Evolutionary conservation across 2,797 vertebrate genomes (phyloP), one percentile per base, ranked within the genome.

Genomic region (Helicolenus hilgendorfi): DNA sequence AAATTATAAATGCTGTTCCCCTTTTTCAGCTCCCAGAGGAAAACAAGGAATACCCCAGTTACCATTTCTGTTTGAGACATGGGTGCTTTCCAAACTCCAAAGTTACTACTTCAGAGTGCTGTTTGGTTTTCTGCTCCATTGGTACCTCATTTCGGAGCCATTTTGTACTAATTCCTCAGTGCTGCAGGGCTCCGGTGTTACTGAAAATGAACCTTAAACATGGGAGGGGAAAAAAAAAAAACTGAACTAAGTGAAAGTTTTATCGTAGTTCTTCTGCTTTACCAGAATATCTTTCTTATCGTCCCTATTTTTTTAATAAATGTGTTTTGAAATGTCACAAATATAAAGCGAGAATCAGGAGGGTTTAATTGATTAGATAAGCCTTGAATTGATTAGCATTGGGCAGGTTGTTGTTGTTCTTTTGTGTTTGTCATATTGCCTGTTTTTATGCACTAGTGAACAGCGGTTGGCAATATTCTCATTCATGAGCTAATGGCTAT

Each of bases 1-100:
- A 91, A 90, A 91, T 76, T 63, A 78, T 53, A 81, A 90, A 89
- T 71, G 71, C 67, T 70, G 79, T 81, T 84, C 73, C 58, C 55
- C 22, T 56, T 91, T 91, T 75, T 87, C 72, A 31, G 27, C n/a
- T 88, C 77, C 77, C 76, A 65, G 22, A 67, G 81, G 75, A 78
- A 45, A 84, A 74, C 59, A 72, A 81, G 72, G 76, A 90, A 90
- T 86, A 84, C 83, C 77, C 83, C 64, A 68, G 78, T 68, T 81
- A 60, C 77, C 75, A 41, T 79, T 81, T 77, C 74, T 77, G 72
- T 79, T 60, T 10, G 64, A 81, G 64, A 75, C 79, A 45, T 79
- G 55, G 82, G 83, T 83, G 75, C 72, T 85, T 85, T 89, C 56
- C 82, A 85, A 36, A 49, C 72, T 84, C 65, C 24, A 81, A 68